A percentile compares a stretch with the other conserved stretches of the same genome.
phyloP scores from a whole-genome alignment of 2,113 vertebrate species.

The Euleptes europaea region DNA sequence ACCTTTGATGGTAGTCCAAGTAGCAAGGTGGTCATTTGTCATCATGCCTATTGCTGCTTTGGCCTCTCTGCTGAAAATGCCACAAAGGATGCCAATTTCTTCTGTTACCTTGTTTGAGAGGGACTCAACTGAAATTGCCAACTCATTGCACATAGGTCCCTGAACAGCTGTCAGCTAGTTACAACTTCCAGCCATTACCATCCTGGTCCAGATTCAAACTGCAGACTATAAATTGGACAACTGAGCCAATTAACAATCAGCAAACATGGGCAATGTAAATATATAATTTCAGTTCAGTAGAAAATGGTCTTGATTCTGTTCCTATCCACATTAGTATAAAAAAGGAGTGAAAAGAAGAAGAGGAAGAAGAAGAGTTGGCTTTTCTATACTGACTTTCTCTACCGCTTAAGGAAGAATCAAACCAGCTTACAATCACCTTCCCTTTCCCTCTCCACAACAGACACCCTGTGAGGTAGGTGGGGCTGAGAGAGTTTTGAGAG shows the following conservation, averaged over 20 bases:
- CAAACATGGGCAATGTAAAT: background rate
- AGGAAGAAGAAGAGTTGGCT: no score
- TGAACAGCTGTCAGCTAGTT: slow-evolving; percentile 34
- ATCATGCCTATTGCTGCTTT: slow-evolving; percentile 1
- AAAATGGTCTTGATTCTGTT: background rate
- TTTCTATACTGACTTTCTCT: no score
- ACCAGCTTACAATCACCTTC: no score
- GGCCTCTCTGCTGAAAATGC: slow-evolving; percentile 21
- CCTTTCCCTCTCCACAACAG: no score
- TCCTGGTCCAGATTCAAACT: slow-evolving; percentile 16
- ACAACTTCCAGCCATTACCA: slow-evolving; percentile 14
- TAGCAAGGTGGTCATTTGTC: slow-evolving; percentile 25
- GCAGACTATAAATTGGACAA: slow-evolving; percentile 13
- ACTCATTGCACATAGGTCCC: slow-evolving; percentile 26
- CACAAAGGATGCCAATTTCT: slow-evolving; percentile 26
- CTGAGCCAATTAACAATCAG: slow-evolving; percentile 13
- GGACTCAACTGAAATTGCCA: slow-evolving; percentile 28
- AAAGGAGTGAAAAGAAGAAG: no score
- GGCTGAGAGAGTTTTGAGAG: no score
- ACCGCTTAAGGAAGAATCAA: no score
- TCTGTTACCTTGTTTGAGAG: slow-evolving; percentile 18
- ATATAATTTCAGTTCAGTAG: background rate
- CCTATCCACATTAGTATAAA: background rate
- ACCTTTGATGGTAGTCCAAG: slow-evolving; percentile 1
- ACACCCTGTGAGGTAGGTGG: no score